Evolutionary conservation across 2,113 vertebrate species (phyloP), one percentile per base, ranked within the genome.

Genomic region (Okapia johnstoni): DNA sequence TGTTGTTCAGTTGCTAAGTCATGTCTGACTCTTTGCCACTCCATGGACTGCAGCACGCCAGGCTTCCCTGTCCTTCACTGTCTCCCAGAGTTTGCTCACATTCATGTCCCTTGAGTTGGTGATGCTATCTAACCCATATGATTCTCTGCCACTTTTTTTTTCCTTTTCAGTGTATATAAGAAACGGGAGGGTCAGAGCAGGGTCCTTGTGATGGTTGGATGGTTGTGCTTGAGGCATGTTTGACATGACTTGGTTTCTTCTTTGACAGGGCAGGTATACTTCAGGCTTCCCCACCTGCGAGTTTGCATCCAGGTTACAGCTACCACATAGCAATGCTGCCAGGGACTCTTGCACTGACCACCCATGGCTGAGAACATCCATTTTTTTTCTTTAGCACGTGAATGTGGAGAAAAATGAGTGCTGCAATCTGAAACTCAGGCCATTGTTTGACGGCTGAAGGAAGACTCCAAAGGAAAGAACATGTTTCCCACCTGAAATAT

Each of bases 401-500:
- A 79, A 21, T 50, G 21, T 57, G 28, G 52, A 46, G 55, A 88
- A 40, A 95, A 57, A 21, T 11, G 19, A 88, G 40, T 19, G 60
- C 52, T 70, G 21, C 26, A 14, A 9, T 40, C 30, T 25, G 54
- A 93, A 66, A 77, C 30, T 5, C n/a, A 36, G 60, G 40, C 15
- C 57, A 46, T 83, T n/a, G 23, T 73, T 89, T 33, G 55, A 46
- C 33, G 84, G 43, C 70, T 61, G 36, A 52, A 70, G 81, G 76
- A 73, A 36, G 36, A 86, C 48, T 36, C 66, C 19, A 40, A 83
- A 80, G 48, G 33, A 79, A 88, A 36, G 85, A 79, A 57, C 21
- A 23, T 63, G 83, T 40, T 79, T 73, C 85, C 70, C 66, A 94
- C 30, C 54, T 61, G 55, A 89, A 94, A 76, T 80, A 90, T 85